These are phyloP conservation scores for Actinernus sp. DNA, from an alignment of 92 coral and sea anemone genomes.

Conservation along the genomic window DNA sequence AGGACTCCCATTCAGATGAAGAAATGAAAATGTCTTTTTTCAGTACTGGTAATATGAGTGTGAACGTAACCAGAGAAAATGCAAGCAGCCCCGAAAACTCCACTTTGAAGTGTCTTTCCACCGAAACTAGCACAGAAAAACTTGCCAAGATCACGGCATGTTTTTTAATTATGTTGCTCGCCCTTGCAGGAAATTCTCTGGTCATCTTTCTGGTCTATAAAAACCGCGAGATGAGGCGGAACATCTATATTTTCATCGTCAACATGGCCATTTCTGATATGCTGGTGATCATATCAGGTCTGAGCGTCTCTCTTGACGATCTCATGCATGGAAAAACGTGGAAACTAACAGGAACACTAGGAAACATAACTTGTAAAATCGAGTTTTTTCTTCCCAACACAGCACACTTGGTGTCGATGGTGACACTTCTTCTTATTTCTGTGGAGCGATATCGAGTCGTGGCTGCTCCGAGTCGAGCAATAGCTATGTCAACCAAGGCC, in stretches of 20 bases:
- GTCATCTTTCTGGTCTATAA: background rate
- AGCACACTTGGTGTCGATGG: background rate
- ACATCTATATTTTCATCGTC: background rate
- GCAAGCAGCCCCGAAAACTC: too few species aligned
- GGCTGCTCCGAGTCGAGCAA: background rate
- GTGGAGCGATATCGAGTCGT: conserved; percentile 3
- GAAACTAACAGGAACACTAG: background rate
- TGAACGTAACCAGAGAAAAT: too few species aligned
- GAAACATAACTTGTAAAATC: background rate
- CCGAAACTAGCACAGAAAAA: background rate
- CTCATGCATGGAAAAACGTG: background rate
- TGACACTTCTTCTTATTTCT: background rate
- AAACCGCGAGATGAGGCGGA: background rate
- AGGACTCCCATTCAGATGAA: too few species aligned
- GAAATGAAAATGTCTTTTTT: too few species aligned
- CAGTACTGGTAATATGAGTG: too few species aligned
- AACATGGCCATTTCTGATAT: background rate
- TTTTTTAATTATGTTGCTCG: background rate
- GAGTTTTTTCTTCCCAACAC: background rate
- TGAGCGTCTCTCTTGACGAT: background rate
- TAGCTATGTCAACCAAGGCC: background rate
- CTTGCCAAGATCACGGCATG: conserved; percentile 1
- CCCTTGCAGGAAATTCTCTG: background rate
- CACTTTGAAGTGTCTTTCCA: too few species aligned
- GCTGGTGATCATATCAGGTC: background rate